A percentile compares a stretch with the other conserved stretches of the same genome.
Conservation (phyloP, 2,113 vertebrate species). For the Grammomys surdaster region DNA sequence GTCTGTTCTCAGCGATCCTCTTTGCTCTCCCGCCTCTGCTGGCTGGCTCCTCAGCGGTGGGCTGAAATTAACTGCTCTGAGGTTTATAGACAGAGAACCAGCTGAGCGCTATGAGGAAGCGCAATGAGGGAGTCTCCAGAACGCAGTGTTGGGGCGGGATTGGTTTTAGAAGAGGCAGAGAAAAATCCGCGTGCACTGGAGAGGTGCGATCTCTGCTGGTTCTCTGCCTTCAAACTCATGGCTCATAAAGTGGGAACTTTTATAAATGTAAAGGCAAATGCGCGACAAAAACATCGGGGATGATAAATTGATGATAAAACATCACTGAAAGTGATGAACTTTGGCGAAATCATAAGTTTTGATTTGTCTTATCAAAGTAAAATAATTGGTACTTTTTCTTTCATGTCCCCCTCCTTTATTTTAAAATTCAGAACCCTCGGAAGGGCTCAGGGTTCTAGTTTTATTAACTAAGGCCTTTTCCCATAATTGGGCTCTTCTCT, state of each 20-base stretch:
- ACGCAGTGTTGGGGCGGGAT: too few relatives aligned
- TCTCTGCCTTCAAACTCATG: background rate
- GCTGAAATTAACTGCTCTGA: rapidly evolving
- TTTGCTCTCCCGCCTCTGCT: background rate
- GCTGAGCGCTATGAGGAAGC: background rate
- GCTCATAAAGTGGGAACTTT: background rate
- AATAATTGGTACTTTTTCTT: background rate
- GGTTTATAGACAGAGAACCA: rapidly evolving
- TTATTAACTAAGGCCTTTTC: conserved; percentile 33
- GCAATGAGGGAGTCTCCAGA: background rate
- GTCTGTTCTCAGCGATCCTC: background rate
- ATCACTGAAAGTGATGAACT: background rate
- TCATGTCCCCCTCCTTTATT: background rate
- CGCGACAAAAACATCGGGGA: rapidly evolving
- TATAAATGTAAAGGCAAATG: background rate
- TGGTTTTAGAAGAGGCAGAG: background rate
- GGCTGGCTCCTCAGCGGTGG: background rate
- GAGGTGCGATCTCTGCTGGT: background rate
- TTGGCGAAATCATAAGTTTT: background rate
- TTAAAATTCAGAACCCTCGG: background rate
- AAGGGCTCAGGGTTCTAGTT: background rate
- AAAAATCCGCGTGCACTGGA: background rate
- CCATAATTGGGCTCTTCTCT: background rate
- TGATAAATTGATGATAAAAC: background rate
- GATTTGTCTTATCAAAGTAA: conserved; percentile 36